phyloP scores from a whole-genome alignment of 2,113 vertebrate genomes.

The Phrynocephalus versicolor region DNA sequence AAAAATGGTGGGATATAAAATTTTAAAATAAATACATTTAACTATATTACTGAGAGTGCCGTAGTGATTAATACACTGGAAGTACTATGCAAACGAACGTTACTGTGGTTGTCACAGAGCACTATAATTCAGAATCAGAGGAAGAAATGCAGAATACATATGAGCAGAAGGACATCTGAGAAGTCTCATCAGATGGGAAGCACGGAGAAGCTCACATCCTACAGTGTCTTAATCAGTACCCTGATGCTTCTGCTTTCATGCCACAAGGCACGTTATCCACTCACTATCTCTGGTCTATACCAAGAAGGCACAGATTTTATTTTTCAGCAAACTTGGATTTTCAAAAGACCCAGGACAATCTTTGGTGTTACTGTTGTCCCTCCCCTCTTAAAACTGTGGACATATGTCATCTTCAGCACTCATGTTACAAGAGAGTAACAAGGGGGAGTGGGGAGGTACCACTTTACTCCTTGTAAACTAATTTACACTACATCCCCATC shows the following conservation, averaged over 20 bases:
- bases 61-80: neutral
- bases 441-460: no score
- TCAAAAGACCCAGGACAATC: neutral
- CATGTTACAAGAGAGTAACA: slow-evolving; percentile 26
- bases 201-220: neutral
- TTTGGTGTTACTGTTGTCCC: neutral
- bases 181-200: neutral
- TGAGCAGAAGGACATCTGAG: neutral
- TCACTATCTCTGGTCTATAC: neutral
- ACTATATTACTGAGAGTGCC: neutral
- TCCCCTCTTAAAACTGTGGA: neutral
- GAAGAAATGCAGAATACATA: neutral
- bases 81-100: neutral
- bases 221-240: neutral
- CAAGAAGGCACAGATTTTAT: neutral
- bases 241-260: fast-evolving
- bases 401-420: no score
- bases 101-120: neutral
- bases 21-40: neutral
- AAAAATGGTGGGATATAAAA: neutral
- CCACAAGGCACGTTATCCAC: neutral
- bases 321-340: neutral
- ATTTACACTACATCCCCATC: no score
- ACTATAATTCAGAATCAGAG: neutral
- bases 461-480: no score